These are phyloP conservation scores for Pogonomyrmex barbatus DNA, from an alignment of 1,140 invertebrate species.

Conservation along the genomic window DNA sequence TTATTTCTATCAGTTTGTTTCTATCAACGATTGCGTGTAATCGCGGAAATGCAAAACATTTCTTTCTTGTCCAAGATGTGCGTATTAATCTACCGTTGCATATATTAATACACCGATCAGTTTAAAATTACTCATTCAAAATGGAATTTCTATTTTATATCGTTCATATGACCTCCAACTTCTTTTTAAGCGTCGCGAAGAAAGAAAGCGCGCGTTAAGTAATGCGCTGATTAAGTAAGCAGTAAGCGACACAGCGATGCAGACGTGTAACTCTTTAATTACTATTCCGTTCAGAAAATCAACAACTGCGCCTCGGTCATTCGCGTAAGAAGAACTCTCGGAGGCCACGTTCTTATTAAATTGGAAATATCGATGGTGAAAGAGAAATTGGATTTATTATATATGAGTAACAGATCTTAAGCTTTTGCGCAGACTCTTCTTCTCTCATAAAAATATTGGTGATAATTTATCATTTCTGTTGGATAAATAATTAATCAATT, in stretches of 20 bases:
- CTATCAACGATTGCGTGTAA: not conserved
- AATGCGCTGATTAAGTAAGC: conserved; percentile 13
- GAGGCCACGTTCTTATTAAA: not conserved
- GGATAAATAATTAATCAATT: not conserved
- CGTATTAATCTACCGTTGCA: not conserved
- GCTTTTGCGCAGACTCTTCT: not conserved
- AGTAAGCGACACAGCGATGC: not conserved
- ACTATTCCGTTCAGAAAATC: conserved; percentile 11
- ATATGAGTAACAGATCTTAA: not conserved
- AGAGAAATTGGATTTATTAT: not conserved
- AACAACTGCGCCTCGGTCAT: conserved; percentile 1
- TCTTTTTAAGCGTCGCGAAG: not conserved
- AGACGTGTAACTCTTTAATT: conserved; percentile 21
- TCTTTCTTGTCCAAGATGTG: not conserved
- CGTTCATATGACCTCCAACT: not conserved
- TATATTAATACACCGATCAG: not conserved
- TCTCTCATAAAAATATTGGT: not conserved
- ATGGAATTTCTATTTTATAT: not conserved
- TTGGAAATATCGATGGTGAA: not conserved
- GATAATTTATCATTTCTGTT: not conserved
- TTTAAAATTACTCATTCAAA: not conserved
- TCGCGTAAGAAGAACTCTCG: not conserved
- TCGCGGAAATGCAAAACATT: conserved; percentile 21
- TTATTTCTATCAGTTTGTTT: not conserved
- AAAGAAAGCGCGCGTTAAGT: conserved; percentile 31